Base-by-base conservation (phyloP, 2,797 vertebrate genomes). In the Mormyrops attenuatus region DNA sequence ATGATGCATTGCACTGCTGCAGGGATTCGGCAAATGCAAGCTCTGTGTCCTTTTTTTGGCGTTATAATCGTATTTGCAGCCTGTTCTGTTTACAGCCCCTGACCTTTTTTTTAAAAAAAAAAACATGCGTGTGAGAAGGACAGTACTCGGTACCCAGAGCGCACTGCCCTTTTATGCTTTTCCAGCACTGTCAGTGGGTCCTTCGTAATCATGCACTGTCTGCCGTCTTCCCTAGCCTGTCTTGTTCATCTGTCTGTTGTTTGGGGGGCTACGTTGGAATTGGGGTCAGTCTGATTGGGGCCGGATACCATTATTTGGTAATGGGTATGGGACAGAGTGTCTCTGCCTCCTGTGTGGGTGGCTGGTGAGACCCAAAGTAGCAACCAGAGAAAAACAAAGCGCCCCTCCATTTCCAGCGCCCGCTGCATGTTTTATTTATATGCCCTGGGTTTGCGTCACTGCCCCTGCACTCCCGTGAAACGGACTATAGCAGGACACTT, bases 241-340 rank as follows among this genome's bases (percentile, higher is more conserved):
- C 34, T 20, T 17, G 73, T 38, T 44, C 5, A 11, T 34, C 38
- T 85, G 84, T 53, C 47, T 52, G 50, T 30, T 38, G n/a, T 30
- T 30, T 7, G 9, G 8, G 30, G 55, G 7, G 8, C 55, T 1
- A 91, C 91, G 91, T 92, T 90, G 93, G 91, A 92, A 88, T 93
- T 92, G 93, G 91, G 93, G 92, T 90, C 92, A 91, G 92, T 92
- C 88, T 89, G 91, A 88, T 80, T 41, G 82, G 90, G 93, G 90
- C 89, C 6, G 9, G 88, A 89, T 44, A 15, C 73, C 41, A n/a
- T 44, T 17, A 44, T 8, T 41, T 89, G 89, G 89, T 94, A 93
- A 94, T 94, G 93, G 92, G 88, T 91, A 89, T 89, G 89, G 91
- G 91, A 89, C 91, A 89, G 92, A 92, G 88, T 88, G 87, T 80